Conservation (phyloP, 2,888 invertebrate genomes). For the Nymphalis c-album region DNA sequence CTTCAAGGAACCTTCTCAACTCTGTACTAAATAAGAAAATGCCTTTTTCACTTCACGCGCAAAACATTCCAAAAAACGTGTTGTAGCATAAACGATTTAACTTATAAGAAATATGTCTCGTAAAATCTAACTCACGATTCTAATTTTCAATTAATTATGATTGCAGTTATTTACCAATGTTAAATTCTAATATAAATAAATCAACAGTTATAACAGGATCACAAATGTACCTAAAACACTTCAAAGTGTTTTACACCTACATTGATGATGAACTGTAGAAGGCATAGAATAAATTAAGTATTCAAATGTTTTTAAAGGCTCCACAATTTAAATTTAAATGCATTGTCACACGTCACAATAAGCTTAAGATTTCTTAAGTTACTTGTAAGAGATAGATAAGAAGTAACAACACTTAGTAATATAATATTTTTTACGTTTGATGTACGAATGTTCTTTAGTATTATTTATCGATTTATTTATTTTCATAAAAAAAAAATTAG, state of each 20-base stretch:
- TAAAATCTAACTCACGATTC: no score
- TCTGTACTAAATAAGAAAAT: no score
- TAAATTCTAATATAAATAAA: background rate
- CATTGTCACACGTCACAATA: constrained; percentile 19
- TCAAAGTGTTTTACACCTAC: background rate
- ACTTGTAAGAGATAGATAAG: constrained; percentile 40
- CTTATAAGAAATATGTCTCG: background rate
- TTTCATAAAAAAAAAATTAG: background rate
- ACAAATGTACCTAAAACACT: background rate
- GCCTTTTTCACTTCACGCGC: background rate
- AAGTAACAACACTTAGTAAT: constrained; percentile 37
- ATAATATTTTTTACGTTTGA: background rate
- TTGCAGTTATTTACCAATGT: background rate
- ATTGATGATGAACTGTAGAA: background rate
- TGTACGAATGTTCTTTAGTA: background rate
- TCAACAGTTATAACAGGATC: background rate
- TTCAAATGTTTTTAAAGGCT: background rate
- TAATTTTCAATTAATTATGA: background rate
- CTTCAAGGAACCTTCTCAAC: no score
- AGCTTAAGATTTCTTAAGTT: constrained; percentile 20
- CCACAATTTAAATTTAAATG: constrained; percentile 7
- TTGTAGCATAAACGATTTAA: background rate
- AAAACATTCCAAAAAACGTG: background rate
- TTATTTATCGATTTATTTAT: background rate
- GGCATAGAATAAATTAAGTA: background rate